Conservation (phyloP, 1,140 invertebrate genomes). For the Ylistrum balloti region DNA sequence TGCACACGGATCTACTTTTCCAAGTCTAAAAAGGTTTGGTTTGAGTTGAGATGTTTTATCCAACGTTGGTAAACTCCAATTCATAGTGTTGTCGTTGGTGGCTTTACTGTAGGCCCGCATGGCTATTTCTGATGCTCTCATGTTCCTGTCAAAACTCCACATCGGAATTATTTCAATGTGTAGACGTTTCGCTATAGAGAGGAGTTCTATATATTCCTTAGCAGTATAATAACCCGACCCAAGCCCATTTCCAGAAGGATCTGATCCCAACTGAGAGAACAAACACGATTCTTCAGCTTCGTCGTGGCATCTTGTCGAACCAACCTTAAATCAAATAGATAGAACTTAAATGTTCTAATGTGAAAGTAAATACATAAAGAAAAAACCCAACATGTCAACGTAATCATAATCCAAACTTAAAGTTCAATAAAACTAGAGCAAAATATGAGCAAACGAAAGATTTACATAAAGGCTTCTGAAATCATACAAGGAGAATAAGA, state of each 20-base stretch:
- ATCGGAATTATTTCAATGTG: conserved; percentile 44
- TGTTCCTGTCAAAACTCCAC: conserved; percentile 42
- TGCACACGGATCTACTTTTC: conserved; percentile 47
- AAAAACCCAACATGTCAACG: too few species aligned
- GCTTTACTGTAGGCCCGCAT: neutral
- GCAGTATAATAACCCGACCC: conserved; percentile 41
- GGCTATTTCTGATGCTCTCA: conserved; percentile 42
- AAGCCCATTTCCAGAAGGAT: conserved; percentile 27
- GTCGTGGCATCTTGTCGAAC: conserved; percentile 43
- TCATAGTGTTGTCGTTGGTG: neutral
- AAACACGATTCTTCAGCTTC: conserved; percentile 10
- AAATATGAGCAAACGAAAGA: too few species aligned
- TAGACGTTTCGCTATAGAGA: conserved; percentile 36
- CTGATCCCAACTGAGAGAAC: conserved; percentile 31
- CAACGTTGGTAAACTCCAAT: neutral
- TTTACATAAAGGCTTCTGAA: too few species aligned
- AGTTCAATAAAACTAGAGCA: too few species aligned
- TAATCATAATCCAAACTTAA: too few species aligned
- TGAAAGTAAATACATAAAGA: too few species aligned
- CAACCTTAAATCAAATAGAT: neutral
- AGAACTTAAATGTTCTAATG: too few species aligned
- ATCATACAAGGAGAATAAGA: too few species aligned
- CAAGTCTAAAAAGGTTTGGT: conserved; percentile 30
- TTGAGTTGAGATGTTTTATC: neutral
- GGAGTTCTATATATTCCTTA: neutral